Conservation (phyloP, 2,113 vertebrate species). For the Centropus bengalensis region DNA sequence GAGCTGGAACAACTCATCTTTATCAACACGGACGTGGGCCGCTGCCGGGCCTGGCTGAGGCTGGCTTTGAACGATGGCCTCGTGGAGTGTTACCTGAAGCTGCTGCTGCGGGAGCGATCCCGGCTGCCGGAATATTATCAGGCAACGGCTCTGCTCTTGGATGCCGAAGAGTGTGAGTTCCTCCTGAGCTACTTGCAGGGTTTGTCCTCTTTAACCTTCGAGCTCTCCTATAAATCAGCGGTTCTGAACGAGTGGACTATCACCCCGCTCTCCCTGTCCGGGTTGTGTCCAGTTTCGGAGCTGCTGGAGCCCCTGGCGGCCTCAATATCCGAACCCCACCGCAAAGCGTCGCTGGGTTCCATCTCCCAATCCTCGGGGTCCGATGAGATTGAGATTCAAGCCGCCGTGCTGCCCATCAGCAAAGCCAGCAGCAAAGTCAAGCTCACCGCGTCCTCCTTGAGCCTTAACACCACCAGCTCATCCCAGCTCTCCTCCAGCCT, state of each 20-base stretch:
- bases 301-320: constrained; percentile 44
- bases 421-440: constrained; percentile 59
- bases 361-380: constrained; percentile 88
- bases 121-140: constrained; percentile 86
- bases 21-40: constrained; percentile 89
- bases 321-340: constrained; percentile 15
- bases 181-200: constrained; percentile 95
- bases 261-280: constrained; percentile 89
- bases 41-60: constrained; percentile 92
- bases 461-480: constrained; percentile 87
- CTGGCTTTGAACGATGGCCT: constrained; percentile 92
- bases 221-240: constrained; percentile 93
- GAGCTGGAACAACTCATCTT: constrained; percentile 90
- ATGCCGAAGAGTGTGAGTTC: constrained; percentile 90
- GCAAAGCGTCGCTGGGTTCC: constrained; percentile 86
- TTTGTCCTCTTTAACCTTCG: constrained; percentile 87
- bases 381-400: constrained; percentile 76
- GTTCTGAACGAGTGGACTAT: constrained; percentile 94
- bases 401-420: constrained; percentile 13
- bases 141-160: constrained; percentile 84
- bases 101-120: constrained; percentile 85
- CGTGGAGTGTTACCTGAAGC: constrained; percentile 90
- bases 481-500: constrained; percentile 94
- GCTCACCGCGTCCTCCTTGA: constrained; percentile 84
- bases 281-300: constrained; percentile 82